Evolutionary conservation across 1,140 invertebrate genomes (phyloP), one percentile per base, ranked within the genome.

Genomic region (Saccostrea cuccullata): DNA sequence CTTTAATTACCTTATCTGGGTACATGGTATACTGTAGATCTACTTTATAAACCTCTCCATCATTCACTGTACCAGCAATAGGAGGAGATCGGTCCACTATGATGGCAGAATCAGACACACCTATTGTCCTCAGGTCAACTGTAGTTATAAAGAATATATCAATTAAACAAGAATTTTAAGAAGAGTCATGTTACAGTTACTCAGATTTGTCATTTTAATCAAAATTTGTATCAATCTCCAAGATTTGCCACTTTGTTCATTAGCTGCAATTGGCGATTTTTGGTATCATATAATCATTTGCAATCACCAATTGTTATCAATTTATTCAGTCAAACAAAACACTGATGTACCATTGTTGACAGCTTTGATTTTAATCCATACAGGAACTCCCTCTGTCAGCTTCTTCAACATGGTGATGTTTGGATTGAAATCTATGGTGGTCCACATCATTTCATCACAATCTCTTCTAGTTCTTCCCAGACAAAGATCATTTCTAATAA

Each of bases 291-390:
- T 60, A 17, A 60, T 20, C 23, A n/a, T 26, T 73, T 73, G n/a
- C 73, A n/a, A 13, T 23, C n/a, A 30, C n/a, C 4, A 8, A 77
- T 30, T 82, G 40, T 13, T 15, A 6, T 17, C 17, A 30, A 77
- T n/a, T 23, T 82, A 30, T 30, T 47, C 12, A 82, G 26, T 64
- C 15, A 82, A 30, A 15, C n/a, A 55, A 36, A 67, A 20, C 23
- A 36, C 23, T 64, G 30, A 77, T 82, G 5, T 88, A 93, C 93
- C 93, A 89, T 90, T 83, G 60, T 93, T 93, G 9, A 90, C 86
- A 13, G 89, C 91, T 47, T 89, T 85, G 17, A 93, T 84, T 84
- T 90, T 91, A 12, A 93, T 64, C 93, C 93, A 93, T 0, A 88
- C 91, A 40, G 91, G 91, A 12, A 90, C 73, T 3, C 92, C 92